These are phyloP conservation scores for Pachypeltis micranthus DNA, from an alignment of 1,140 invertebrate genomes.

Conservation along the genomic window DNA sequence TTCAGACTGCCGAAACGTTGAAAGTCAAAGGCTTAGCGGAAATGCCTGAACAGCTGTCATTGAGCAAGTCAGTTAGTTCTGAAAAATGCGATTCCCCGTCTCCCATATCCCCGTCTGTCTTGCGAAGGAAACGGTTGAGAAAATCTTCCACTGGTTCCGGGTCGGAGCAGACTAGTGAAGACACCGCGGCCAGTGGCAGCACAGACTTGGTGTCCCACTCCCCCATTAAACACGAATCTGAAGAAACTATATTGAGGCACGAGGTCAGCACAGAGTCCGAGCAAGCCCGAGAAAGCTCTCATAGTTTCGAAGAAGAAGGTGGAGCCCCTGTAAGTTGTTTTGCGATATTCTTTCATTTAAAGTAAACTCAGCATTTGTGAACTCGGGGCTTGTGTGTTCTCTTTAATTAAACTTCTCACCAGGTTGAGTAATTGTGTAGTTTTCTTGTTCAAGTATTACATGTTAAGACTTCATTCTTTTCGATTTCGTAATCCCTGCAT, in stretches of 20 bases:
- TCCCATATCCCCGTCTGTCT: constrained; percentile 21
- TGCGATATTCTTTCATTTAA: background rate
- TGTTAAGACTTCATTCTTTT: too few relatives aligned
- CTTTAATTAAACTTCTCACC: too few relatives aligned
- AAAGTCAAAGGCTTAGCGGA: constrained; percentile 79
- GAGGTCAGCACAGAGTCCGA: constrained; percentile 31
- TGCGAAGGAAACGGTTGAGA: constrained; percentile 48
- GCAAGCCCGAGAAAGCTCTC: constrained; percentile 35
- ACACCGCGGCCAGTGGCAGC: constrained; percentile 28
- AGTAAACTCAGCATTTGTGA: too few relatives aligned
- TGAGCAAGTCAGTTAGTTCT: constrained; percentile 23
- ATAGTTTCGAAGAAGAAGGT: constrained; percentile 36
- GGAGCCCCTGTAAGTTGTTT: constrained; percentile 37
- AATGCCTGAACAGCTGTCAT: constrained; percentile 47
- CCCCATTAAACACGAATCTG: constrained; percentile 22
- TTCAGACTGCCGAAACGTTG: constrained; percentile 66
- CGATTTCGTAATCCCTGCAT: too few relatives aligned
- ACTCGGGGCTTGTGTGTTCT: too few relatives aligned
- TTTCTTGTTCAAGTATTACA: too few relatives aligned
- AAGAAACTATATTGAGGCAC: constrained; percentile 29
- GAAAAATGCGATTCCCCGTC: constrained; percentile 19
- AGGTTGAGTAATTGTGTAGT: too few relatives aligned
- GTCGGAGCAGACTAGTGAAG: constrained; percentile 30
- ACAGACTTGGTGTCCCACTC: constrained; percentile 38
- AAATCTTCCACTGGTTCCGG: constrained; percentile 57